Evolutionary conservation across 2,888 invertebrate species (phyloP), one percentile per base, ranked within the genome.

Genomic region (Girardia tigrina): DNA sequence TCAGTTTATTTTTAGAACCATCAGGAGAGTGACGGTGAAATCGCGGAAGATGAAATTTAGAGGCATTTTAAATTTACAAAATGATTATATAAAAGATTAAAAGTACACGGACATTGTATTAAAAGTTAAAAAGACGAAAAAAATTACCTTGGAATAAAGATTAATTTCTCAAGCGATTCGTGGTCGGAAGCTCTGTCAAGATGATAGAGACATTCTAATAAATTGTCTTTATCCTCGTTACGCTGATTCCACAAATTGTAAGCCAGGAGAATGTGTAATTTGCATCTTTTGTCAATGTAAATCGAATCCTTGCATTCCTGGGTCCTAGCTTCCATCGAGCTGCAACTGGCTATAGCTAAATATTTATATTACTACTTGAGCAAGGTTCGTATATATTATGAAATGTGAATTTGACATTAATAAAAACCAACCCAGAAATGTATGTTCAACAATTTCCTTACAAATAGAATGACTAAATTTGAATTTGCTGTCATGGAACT

Each of bases 391-490:
- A n/a, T n/a, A 36, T 12, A 36, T 12, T 12, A 12, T 36, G 36
- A 36, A 36, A 36, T 36, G 36, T 16, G 16, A 36, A 36, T 36
- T 12, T 16, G 16, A 36, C 8, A 36, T 36, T 36, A 36, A 12
- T 36, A 36, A 16, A 36, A 36, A 36, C 8, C 16, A 36, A 56
- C 56, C 56, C 2, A 56, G n/a, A 56, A 56, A 56, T 20, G 56
- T 23, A 56, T 56, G 56, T 23, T 56, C 56, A n/a, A 56, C 56
- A n/a, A 56, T 56, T 56, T 56, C 56, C n/a, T 56, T 56, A n/a
- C 56, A 56, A 56, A 56, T 56, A n/a, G 56, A 56, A 56, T 56
- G 56, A 56, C 2, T 56, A 16, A 56, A 56, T 16, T 56, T 56
- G 23, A 56, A 56, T 56, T 56, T 56, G n/a, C 23, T 23, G 23